A percentile compares a stretch with the other conserved stretches of the same genome.
Conservation (phyloP, 2,888 invertebrate genomes). For the Blastobasis adustella region DNA sequence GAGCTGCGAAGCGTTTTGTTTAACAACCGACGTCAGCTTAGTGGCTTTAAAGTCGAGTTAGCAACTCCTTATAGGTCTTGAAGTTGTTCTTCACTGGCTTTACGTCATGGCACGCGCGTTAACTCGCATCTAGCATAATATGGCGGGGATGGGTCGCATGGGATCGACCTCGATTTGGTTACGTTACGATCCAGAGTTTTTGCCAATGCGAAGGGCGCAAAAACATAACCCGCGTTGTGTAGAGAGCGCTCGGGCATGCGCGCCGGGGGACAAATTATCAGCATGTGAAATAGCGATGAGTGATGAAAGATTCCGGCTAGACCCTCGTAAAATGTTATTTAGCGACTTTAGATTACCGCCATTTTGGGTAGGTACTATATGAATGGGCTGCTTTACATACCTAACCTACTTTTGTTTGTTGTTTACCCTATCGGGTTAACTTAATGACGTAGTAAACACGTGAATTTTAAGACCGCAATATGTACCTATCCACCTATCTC, state of each 20-base stretch:
- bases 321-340: no score
- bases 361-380: no score
- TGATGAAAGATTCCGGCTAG: no score
- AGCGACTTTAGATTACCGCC: no score
- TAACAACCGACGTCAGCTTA: background rate
- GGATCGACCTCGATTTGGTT: background rate
- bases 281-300: background rate
- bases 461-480: no score
- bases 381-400: no score
- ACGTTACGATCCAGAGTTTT: background rate
- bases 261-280: conserved; percentile 1
- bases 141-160: background rate
- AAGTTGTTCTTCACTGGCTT: background rate
- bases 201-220: background rate
- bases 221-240: conserved; percentile 1
- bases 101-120: background rate
- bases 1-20: background rate
- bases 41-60: background rate
- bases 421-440: no score
- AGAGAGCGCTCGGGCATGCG: background rate
- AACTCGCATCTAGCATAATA: background rate
- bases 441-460: no score
- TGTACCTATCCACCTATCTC: no score
- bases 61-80: background rate
- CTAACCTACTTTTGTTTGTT: no score